Base-by-base conservation (phyloP, 2,797 vertebrate genomes). In the Ptychadena robeensis region DNA sequence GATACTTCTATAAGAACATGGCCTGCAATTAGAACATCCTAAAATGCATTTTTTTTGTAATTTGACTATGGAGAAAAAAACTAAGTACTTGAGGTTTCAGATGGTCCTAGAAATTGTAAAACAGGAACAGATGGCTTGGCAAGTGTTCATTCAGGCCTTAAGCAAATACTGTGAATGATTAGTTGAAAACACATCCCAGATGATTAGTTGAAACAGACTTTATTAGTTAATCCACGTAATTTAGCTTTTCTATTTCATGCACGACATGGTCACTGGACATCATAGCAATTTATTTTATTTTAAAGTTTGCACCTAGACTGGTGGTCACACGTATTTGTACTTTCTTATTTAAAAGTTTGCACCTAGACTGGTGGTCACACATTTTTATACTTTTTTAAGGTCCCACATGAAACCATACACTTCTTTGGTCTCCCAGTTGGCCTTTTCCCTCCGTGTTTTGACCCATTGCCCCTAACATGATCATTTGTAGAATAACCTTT, bases 151-250 rank as follows among this genome's bases (percentile, higher is more conserved):
- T 81, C 57, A 81, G 61, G 76, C 83, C 83, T 80, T 85, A 73
- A 85, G 83, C 83, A 80, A 85, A 80, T 81, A 80, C 71, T 80
- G 72, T 71, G 72, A 80, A 85, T 85, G 78, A 85, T 85, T 85
- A 80, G 65, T 65, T 44, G 65, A 85, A 76, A 81, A 85, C 59
- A 80, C 75, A 75, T 81, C 78, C 37, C 78, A 61, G 65, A 84
- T 80, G 71, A 85, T 85, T 85, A 76, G 64, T 80, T 76, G 78
- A 76, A 80, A 75, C 48, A 84, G 64, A 80, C 69, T 84, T 80
- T 85, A 80, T 71, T 85, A 80, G 79, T 75, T 71, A 80, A 75
- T 80, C 53, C 71, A 15, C 5, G 38, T 71, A 66, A 80, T 80
- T 64, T 75, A 80, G 65, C 59, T 75, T 57, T 72, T 31, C 61